Percentiles rank a stretch among this genome's conserved stretches.
These are phyloP conservation scores for Yponomeuta sedellus DNA, from an alignment of 2,888 invertebrate species.

Conservation along the genomic window DNA sequence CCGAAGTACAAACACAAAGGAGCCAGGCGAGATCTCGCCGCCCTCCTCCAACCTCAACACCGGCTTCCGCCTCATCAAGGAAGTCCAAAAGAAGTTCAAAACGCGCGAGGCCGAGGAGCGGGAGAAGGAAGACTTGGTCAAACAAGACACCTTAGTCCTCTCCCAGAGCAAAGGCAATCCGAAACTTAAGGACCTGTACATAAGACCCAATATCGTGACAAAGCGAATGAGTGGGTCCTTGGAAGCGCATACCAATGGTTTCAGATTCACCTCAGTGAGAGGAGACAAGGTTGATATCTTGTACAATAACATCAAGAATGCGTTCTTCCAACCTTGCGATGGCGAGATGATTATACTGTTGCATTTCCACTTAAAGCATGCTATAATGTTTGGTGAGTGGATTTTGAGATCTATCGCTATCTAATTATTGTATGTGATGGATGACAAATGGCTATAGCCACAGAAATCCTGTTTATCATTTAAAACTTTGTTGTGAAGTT, in stretches of 20 bases:
- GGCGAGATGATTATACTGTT: constrained; percentile 99
- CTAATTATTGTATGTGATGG: too few species aligned
- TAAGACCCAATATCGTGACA: constrained; percentile 98
- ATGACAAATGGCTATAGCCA: too few species aligned
- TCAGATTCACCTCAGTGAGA: constrained; percentile 98
- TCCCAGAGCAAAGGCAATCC: constrained; percentile 98
- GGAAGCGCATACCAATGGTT: constrained; percentile 97
- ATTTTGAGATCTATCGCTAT: constrained; percentile 18
- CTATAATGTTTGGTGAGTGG: constrained; percentile 95
- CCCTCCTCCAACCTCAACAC: constrained; percentile 97
- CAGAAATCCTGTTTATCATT: too few species aligned
- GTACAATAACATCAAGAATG: constrained; percentile 99
- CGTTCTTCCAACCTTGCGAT: constrained; percentile 99
- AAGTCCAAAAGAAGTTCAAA: constrained; percentile 98
- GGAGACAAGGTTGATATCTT: constrained; percentile 99
- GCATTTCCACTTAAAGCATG: constrained; percentile 99
- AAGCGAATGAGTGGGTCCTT: constrained; percentile 95
- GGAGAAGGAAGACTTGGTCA: constrained; percentile 98
- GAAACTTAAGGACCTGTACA: constrained; percentile 97
- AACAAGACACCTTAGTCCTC: constrained; percentile 96
- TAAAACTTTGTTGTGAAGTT: too few species aligned
- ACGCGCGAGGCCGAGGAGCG: constrained; percentile 98
- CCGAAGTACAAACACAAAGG: constrained; percentile 97
- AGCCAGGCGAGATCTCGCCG: constrained; percentile 95
- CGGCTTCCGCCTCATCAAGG: constrained; percentile 98